Percentiles rank a stretch among this genome's conserved stretches.
These are phyloP conservation scores for Noctua comes DNA, from an alignment of 2,888 invertebrate species.

Conservation along the genomic window DNA sequence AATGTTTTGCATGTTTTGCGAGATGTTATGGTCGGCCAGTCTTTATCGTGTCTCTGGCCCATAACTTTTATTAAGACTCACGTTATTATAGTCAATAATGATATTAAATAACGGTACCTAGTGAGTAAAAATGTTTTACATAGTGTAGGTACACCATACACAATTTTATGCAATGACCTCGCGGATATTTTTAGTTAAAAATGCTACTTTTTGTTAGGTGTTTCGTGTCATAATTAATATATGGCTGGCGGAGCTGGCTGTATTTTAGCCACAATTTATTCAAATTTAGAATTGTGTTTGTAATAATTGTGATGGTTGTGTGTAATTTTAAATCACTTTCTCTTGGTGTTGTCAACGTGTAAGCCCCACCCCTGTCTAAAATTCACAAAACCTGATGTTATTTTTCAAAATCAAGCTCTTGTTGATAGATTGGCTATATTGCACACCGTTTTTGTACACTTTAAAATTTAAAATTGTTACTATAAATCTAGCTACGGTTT, in stretches of 20 bases:
- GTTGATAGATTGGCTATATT: conserved; percentile 36
- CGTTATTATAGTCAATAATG: neutral
- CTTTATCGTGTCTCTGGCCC: neutral
- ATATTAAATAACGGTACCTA: neutral
- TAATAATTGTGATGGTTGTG: no score
- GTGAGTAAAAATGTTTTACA: neutral
- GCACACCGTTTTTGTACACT: conserved; percentile 54
- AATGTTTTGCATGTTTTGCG: no score
- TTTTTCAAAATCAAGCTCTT: conserved; percentile 34
- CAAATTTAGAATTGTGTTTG: no score
- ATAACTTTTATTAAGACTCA: neutral
- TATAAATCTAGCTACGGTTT: conserved; percentile 5
- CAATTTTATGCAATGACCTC: neutral
- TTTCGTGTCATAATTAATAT: neutral
- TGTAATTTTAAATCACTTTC: conserved; percentile 14
- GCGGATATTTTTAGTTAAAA: neutral
- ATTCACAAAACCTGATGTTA: conserved; percentile 27
- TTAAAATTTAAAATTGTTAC: conserved; percentile 49
- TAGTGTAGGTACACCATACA: neutral
- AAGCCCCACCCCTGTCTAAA: conserved; percentile 36
- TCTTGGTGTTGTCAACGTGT: conserved; percentile 33
- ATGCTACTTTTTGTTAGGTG: neutral
- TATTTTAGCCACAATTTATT: neutral
- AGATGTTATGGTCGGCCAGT: no score
- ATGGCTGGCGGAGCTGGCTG: neutral